Evolutionary conservation across 2,113 vertebrate genomes (phyloP).

Genomic region (Nesogale talazaci): DNA sequence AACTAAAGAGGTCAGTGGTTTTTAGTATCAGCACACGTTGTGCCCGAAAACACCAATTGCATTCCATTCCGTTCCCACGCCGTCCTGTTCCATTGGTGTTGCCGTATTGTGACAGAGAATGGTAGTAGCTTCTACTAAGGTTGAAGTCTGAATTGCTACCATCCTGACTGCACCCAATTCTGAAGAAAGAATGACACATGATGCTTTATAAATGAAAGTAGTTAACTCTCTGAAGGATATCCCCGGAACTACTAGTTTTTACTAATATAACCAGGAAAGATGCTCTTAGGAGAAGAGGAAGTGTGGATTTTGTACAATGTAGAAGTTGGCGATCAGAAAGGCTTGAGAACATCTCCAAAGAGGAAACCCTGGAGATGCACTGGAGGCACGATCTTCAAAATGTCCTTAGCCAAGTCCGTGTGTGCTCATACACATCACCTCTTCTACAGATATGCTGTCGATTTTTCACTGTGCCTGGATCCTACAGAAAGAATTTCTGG

Average conservation of each 20-base stretch:
- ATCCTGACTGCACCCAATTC: background rate
- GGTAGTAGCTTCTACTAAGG: background rate
- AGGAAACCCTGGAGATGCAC: background rate
- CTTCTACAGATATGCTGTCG: background rate
- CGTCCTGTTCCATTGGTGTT: background rate
- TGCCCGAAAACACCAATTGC: background rate
- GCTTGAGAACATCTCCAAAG: background rate
- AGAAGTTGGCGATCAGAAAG: background rate
- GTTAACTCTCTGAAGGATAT: background rate
- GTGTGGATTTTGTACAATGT: background rate
- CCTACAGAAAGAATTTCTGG: background rate
- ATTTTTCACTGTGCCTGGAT: too few relatives aligned
- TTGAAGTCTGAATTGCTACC: conserved; percentile 2
- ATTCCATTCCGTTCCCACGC: background rate
- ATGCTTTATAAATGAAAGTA: background rate
- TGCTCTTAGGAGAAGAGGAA: background rate
- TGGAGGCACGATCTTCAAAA: background rate
- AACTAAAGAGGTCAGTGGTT: background rate
- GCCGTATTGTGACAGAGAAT: background rate
- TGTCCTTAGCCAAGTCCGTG: background rate
- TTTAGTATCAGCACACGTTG: background rate
- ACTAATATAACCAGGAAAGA: background rate
- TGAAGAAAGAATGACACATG: background rate
- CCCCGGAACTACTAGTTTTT: conserved; percentile 20
- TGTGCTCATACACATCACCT: background rate